Evolutionary conservation across 2,113 vertebrate genomes (phyloP), one percentile per base, ranked within the genome.

Genomic region (Ptilorrhoa leucosticta): DNA sequence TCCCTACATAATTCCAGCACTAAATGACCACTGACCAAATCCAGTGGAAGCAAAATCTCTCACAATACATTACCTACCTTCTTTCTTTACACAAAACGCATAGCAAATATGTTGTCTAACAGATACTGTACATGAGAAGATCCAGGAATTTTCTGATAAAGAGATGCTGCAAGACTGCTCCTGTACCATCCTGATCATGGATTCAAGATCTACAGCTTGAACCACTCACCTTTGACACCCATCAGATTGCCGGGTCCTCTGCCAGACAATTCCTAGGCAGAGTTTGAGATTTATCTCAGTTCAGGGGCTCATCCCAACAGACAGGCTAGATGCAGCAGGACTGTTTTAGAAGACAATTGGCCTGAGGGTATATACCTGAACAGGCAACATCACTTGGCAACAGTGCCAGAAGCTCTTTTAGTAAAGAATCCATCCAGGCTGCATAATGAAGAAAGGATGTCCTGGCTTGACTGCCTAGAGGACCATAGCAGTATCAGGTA

Each of bases 171-270:
- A 51, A 54, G 18, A 19, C 27, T 48, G 10, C 12, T 81, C 10
- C 13, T 15, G 18, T n/a, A 13, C 7, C 10, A 64, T 31, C 2
- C 21, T 31, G 42, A 23, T 33, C 7, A 39, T 7, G 11, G 5
- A 5, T 15, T 54, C 27, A 79, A 28, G 15, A 27, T 31, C 10
- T 79, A 16, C 20, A 68, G 7, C 10, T 75, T 63, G 21, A 16
- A 39, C 15, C 0, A 0, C 9, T 56, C 8, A 22, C 3, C 7
- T 84, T 65, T 57, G 19, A 48, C 8, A 45, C 3, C 3, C 8
- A 44, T 33, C 9, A 72, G 19, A 5, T 20, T 57, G 5, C 7
- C 18, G 77, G 27, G 3, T 9, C 33, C 53, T 80, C 63, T 53
- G 14, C 4, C 31, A 70, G 39, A 47, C 5, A 68, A n/a, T 47